Percentiles rank a stretch among this genome's conserved stretches.
phyloP scores from a whole-genome alignment of 2,113 vertebrate genomes.

The Spilogale gracilis region DNA sequence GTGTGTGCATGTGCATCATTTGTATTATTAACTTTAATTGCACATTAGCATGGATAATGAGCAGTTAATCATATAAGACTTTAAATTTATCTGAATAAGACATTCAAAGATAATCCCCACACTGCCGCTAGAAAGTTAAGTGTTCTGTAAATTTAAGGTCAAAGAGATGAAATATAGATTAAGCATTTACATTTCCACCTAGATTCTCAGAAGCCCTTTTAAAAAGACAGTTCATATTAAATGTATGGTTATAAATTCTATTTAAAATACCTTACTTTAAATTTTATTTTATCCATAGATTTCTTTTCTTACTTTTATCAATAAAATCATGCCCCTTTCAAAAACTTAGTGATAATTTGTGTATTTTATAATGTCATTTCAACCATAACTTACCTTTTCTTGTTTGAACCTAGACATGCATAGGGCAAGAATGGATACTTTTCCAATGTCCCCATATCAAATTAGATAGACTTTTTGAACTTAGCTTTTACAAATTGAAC shows the following conservation, averaged over 20 bases:
- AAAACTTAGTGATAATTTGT: conserved; percentile 1
- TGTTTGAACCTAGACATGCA: background rate
- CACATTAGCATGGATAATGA: background rate
- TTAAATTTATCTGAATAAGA: conserved; percentile 30
- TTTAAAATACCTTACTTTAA: conserved; percentile 56
- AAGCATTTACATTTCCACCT: conserved; percentile 14
- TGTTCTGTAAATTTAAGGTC: conserved; percentile 53
- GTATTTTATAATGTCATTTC: conserved; percentile 40
- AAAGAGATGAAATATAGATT: conserved; percentile 58
- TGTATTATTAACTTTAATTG: background rate
- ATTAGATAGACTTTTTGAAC: background rate
- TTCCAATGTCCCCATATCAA: background rate
- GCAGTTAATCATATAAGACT: conserved; percentile 18
- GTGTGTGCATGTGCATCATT: background rate
- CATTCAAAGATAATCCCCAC: background rate
- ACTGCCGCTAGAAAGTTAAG: conserved; percentile 40
- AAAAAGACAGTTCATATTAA: conserved; percentile 35
- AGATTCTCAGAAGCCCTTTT: conserved; percentile 53
- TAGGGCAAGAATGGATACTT: background rate
- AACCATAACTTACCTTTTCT: background rate
- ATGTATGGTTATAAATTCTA: conserved; percentile 39
- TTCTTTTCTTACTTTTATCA: conserved; percentile 26
- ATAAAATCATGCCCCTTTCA: conserved; percentile 20
- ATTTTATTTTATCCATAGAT: background rate
- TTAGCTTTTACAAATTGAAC: background rate